Base-by-base conservation (phyloP, 2,888 invertebrate species). In the Cephus spinipes region DNA sequence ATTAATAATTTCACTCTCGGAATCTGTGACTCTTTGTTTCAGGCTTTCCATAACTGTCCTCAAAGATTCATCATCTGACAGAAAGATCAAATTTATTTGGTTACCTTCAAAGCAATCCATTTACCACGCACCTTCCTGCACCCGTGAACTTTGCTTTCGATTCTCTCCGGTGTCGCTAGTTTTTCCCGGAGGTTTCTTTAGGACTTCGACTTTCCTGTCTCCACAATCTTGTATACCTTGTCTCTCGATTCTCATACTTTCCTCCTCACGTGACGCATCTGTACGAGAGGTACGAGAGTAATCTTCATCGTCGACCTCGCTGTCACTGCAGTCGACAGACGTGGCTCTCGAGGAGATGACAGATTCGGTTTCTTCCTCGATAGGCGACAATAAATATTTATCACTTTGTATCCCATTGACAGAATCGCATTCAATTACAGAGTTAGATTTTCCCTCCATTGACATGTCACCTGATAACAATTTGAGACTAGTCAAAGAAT, bases 341-440 rank as follows among this genome's bases (percentile, higher is more conserved):
- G 80, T 77, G 69, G 79, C 81, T 32, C 78, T 79, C 40, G 81
- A 85, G 33, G 80, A 79, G 76, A 77, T 73, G 30, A 68, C 77
- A 11, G 82, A 79, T 35, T 84, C 85, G 11, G 81, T 79, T 82
- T 85, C 85, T 76, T 85, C 84, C 75, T 85, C 84, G 35, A 85
- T 85, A 1, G 84, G 82, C 11, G 85, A 83, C 69, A 85, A 77
- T n/a, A 68, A 77, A 12, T 77, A 80, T 69, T 79, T 78, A 71
- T 31, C 31, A 31, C 31, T 4, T 31, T n/a, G 71, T 71, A 71
- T 71, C 71, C n/a, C 71, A 31, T 71, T 33, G 9, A 55, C 33
- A 12, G 71, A 71, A 71, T 71, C 32, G 33, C 23, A 23, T 23
- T 55, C 55, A 23, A 55, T 23, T 23, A 55, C 9, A 23, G 0